phyloP scores from a whole-genome alignment of 2,113 vertebrate genomes.

The Burhinus oedicnemus region DNA sequence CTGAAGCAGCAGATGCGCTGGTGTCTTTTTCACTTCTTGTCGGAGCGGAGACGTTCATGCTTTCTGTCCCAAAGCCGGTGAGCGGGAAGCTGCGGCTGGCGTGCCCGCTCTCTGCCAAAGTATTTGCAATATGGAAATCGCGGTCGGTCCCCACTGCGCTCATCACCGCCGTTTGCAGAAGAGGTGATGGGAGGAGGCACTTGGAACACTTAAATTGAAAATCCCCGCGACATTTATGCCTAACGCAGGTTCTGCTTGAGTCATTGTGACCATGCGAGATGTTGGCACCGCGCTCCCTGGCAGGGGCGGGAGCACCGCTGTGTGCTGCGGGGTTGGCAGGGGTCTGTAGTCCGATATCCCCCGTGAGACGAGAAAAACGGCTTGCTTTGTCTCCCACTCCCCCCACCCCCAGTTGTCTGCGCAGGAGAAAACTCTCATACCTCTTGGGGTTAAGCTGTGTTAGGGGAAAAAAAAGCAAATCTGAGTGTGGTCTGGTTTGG shows the following conservation, averaged over 20 bases:
- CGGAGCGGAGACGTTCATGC: neutral
- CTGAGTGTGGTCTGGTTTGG: neutral
- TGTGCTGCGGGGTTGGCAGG: neutral
- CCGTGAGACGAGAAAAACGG: neutral
- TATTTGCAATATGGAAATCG: fast-evolving
- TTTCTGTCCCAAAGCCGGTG: neutral
- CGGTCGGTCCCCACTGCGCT: fast-evolving
- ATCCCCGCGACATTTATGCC: neutral
- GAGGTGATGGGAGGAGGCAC: neutral
- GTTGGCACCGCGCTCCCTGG: fast-evolving
- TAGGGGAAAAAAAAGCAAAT: neutral
- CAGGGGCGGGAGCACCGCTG: neutral
- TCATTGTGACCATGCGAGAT: neutral
- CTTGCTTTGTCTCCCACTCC: neutral
- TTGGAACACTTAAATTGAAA: neutral
- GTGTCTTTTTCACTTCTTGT: neutral
- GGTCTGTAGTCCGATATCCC: fast-evolving
- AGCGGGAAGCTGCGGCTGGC: neutral
- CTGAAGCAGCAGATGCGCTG: neutral
- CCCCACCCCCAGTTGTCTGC: neutral
- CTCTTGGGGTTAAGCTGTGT: neutral
- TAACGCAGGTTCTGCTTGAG: neutral
- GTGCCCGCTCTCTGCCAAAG: neutral
- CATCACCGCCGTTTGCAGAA: fast-evolving
- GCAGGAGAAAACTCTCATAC: neutral